phyloP scores from a whole-genome alignment of 2,888 invertebrate species.

The Syritta pipiens region DNA sequence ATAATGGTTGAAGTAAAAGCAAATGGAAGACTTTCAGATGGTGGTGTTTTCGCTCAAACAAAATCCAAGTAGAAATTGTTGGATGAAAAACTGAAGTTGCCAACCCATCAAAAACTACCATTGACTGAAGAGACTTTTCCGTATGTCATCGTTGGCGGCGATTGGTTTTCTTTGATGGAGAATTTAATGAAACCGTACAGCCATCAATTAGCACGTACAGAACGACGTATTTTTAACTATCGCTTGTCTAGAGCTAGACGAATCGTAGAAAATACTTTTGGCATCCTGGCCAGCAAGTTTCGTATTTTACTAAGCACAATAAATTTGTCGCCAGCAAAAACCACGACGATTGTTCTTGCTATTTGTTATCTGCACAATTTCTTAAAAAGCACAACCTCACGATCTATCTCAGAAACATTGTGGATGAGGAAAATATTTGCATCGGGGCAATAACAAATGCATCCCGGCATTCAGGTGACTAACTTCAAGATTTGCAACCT shows the following conservation, averaged over 20 bases:
- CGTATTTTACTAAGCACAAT: too few relatives aligned
- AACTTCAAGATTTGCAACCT: too few relatives aligned
- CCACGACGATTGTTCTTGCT: too few relatives aligned
- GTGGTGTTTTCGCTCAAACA: neutral
- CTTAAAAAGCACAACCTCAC: too few relatives aligned
- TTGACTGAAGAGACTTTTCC: neutral
- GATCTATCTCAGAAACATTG: too few relatives aligned
- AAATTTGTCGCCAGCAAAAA: too few relatives aligned
- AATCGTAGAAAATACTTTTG: too few relatives aligned
- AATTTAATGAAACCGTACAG: constrained; percentile 9
- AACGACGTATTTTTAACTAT: constrained; percentile 21
- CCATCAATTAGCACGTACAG: neutral
- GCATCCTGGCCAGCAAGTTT: too few relatives aligned
- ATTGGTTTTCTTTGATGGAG: neutral
- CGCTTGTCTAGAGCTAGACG: constrained; percentile 17
- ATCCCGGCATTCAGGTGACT: too few relatives aligned
- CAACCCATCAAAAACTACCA: neutral
- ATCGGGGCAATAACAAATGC: too few relatives aligned
- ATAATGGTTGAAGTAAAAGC: neutral
- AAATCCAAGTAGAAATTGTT: constrained; percentile 1
- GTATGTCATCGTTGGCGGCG: constrained; percentile 4
- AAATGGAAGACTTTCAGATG: neutral
- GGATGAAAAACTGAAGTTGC: neutral
- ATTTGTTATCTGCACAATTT: too few relatives aligned
- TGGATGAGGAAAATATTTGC: too few relatives aligned